Base-by-base conservation (phyloP, 2,888 invertebrate species). In the Physocephala rufipes region DNA sequence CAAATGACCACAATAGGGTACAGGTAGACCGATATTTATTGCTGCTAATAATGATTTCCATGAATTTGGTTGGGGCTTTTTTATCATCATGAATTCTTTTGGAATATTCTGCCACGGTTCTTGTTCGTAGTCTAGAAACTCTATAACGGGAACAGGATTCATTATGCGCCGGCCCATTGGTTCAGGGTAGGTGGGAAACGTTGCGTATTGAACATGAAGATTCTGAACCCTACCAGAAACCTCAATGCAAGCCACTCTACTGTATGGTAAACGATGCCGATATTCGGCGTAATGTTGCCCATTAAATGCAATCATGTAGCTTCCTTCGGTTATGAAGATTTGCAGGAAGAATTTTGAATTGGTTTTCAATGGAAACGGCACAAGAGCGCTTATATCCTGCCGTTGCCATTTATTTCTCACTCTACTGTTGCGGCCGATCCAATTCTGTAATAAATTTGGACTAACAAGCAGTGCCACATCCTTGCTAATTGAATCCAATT, bases 381-480 rank as follows among this genome's bases (percentile, higher is more conserved):
- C 86, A 80, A 84, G 87, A 81, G 79, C 89, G 75, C 83, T 90
- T n/a, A 91, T 91, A 81, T 95, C 95, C 81, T 95, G 95, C 0
- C 84, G 81, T 0, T 91, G 92, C 95, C 95, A 95, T 65, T 87
- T 87, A 67, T 90, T 90, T 76, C 89, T 89, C n/a, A 89, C 83
- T 70, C 89, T 89, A 2, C 90, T 89, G 84, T 95, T 95, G 75
- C 95, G 88, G 0, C 95, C 94, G 53, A 95, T 91, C 80, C 92
- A 93, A 73, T 90, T 89, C 81, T 93, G 91, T 71, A 91, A 91
- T 76, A 95, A 86, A 19, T 95, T 91, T 9, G 94, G 93, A 86
- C 95, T 95, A 79, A 95, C 90, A 83, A 95, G 95, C 47, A 95
- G 87, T 0, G 92, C 93, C n/a, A 94, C 88, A 78, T 92, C 92